Evolutionary conservation across 2,888 invertebrate genomes (phyloP), one percentile per base, ranked within the genome.

Genomic region (Drosophila niveifrons): DNA sequence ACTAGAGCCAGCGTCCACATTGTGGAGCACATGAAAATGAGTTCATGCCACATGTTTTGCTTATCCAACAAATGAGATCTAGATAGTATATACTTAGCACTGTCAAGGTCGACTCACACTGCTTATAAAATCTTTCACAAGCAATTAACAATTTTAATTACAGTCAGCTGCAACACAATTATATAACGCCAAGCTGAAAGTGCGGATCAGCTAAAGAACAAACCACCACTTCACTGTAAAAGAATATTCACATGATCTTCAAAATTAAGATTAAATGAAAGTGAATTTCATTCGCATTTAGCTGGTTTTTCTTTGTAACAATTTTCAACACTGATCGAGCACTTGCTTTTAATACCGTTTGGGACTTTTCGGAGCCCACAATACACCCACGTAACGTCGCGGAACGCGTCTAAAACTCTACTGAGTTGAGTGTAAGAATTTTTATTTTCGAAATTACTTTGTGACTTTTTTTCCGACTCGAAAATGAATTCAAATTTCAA

Each of bases 401-500:
- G 82, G 68, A 80, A 80, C 88, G 72, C 91, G 90, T 90, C 91
- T 91, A 88, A 90, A 89, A 80, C 85, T 88, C 88, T 90, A 91
- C 91, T 91, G 82, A 90, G 77, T 75, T 83, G 75, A 76, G 76
- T 72, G 80, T 90, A 91, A 90, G 91, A 91, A 90, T 90, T 77
- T 78, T 82, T 75, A 47, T 57, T 82, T 83, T 80, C 79, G 75
- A 80, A 84, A 79, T 83, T 78, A 84, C 78, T 86, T 75, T 76
- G 80, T 67, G 75, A 77, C 74, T 82, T 74, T 81, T 82, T 78
- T 80, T 59, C 66, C 52, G 75, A 84, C 80, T 79, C 80, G 73
- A 86, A 77, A 90, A 87, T 85, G 75, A 88, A 89, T 90, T 90
- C 69, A 88, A 90, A 90, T 85, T 88, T 84, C 75, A 90, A 80